Conservation (phyloP, 53 echinoderm and acorn worm genomes). For the Paracentrotus lividus region DNA sequence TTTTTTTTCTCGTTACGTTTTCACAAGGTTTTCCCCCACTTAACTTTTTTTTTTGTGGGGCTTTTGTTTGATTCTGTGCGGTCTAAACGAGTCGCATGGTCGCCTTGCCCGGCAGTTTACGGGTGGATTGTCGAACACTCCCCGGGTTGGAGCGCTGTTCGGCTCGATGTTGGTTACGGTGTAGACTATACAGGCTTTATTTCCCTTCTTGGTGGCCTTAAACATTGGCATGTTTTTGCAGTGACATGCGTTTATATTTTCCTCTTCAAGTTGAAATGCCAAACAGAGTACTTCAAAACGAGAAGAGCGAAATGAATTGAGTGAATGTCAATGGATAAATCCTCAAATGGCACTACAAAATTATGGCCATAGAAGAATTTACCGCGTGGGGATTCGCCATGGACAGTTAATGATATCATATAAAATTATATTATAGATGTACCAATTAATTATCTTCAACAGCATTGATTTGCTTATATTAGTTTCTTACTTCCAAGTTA, state of each 20-base stretch:
- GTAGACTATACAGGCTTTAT: slow-evolving; percentile 29
- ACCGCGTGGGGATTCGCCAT: no score
- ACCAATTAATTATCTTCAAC: no score
- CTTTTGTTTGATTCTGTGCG: no score
- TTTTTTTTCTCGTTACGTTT: neutral
- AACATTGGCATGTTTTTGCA: slow-evolving; percentile 46
- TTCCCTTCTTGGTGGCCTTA: slow-evolving; percentile 2
- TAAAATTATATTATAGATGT: no score
- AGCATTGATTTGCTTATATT: no score
- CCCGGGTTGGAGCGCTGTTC: slow-evolving; percentile 14
- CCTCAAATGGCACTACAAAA: slow-evolving; percentile 17
- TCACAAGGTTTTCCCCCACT: neutral
- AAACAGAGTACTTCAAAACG: slow-evolving; percentile 61
- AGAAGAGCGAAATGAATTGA: slow-evolving; percentile 11
- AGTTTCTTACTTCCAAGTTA: no score
- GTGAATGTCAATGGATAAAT: slow-evolving; percentile 58
- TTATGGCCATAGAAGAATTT: slow-evolving; percentile 6
- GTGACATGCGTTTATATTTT: slow-evolving; percentile 68
- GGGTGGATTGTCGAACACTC: slow-evolving; percentile 39
- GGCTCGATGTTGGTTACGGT: neutral
- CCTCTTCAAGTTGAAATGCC: slow-evolving; percentile 20
- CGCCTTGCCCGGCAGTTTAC: slow-evolving; percentile 50
- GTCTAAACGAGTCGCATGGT: slow-evolving; percentile 29
- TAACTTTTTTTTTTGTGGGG: neutral
- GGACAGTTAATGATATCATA: no score